These are phyloP conservation scores for Collichthys lucidus DNA, from an alignment of 2,113 vertebrate species.

Conservation along the genomic window DNA sequence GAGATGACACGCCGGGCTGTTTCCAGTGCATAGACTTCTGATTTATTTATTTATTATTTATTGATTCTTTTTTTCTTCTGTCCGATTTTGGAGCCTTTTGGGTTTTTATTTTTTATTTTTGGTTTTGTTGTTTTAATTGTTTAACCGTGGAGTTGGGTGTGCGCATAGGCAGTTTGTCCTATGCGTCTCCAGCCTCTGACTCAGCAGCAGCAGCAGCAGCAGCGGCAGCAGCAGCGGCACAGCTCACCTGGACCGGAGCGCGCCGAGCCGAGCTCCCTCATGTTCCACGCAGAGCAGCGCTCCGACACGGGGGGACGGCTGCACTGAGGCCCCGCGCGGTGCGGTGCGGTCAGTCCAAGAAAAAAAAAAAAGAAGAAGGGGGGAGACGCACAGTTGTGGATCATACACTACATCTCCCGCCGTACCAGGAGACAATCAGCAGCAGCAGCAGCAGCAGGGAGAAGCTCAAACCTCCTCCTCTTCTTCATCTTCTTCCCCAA, in stretches of 20 bases:
- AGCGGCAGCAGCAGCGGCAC: constrained; percentile 53
- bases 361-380: background rate
- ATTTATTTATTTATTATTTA: constrained; percentile 40
- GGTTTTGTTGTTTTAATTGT: constrained; percentile 51
- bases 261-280: constrained; percentile 73
- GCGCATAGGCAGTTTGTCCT: constrained; percentile 75
- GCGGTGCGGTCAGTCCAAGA: constrained; percentile 69
- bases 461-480: constrained; percentile 78
- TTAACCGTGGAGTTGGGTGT: constrained; percentile 67
- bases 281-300: constrained; percentile 77
- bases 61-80: constrained; percentile 42
- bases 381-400: constrained; percentile 74
- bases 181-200: constrained; percentile 79
- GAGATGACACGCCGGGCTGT: constrained; percentile 36
- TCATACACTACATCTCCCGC: constrained; percentile 68
- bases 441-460: constrained; percentile 67
- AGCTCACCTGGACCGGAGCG: constrained; percentile 87
- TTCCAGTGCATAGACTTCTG: constrained; percentile 49
- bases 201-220: constrained; percentile 59
- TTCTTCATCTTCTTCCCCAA: constrained; percentile 75
- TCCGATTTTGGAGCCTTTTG: constrained; percentile 48
- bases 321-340: constrained; percentile 79
- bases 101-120: background rate
- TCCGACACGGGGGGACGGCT: constrained; percentile 81
- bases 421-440: constrained; percentile 82